phyloP scores from a whole-genome alignment of 2,797 vertebrate genomes.

The Anabacerthia variegaticeps region DNA sequence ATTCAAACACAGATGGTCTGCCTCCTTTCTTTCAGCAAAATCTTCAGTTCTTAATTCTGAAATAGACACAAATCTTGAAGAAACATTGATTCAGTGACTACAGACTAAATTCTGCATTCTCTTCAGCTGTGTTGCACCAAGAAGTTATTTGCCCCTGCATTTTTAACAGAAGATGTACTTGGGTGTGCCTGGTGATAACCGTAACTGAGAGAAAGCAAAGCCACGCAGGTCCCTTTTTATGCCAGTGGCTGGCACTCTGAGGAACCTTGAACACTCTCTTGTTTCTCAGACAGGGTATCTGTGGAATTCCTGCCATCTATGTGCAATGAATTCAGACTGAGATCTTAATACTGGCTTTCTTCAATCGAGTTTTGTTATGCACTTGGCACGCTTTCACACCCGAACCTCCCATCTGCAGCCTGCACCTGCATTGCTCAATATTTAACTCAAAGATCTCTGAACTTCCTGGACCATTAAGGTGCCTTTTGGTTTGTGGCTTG shows the following conservation, averaged over 20 bases:
- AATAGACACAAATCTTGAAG: not conserved
- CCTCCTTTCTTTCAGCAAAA: not conserved
- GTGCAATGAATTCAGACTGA: conserved; percentile 57
- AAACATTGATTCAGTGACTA: not conserved
- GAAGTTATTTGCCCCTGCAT: not conserved
- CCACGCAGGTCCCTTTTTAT: not conserved
- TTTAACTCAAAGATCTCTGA: conserved; percentile 42
- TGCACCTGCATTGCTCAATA: conserved; percentile 72
- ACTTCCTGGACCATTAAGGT: conserved; percentile 56
- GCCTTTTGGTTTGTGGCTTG: conserved; percentile 11
- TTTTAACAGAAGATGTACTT: not conserved
- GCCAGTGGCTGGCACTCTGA: not conserved
- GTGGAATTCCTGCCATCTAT: conserved; percentile 55
- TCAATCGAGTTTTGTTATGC: conserved; percentile 72
- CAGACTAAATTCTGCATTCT: not conserved
- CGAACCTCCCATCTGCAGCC: conserved; percentile 68
- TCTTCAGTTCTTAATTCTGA: not conserved
- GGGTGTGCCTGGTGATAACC: not conserved
- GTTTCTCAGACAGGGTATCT: conserved; percentile 58
- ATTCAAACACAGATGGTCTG: not conserved
- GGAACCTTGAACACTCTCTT: conserved; percentile 15
- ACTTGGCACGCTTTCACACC: conserved; percentile 66
- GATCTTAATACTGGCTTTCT: conserved; percentile 71
- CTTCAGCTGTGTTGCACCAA: not conserved
- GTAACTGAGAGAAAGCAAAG: not conserved